These are phyloP conservation scores for Hylaea fasciaria DNA, from an alignment of 2,888 invertebrate species.

Conservation along the genomic window DNA sequence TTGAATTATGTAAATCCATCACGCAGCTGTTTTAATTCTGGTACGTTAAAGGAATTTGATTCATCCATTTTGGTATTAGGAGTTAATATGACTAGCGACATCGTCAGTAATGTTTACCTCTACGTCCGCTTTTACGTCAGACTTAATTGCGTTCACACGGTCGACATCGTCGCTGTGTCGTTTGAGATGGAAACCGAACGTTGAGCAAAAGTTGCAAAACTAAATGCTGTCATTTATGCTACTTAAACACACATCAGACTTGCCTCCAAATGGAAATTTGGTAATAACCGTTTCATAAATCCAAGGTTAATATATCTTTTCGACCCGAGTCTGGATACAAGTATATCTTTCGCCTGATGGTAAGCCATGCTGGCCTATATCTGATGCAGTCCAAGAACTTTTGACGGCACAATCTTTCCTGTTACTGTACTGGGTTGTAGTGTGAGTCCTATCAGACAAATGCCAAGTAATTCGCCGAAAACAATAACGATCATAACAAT, in stretches of 20 bases:
- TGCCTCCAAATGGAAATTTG: constrained; percentile 13
- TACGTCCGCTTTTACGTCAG: constrained; percentile 60
- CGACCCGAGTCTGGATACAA: background rate
- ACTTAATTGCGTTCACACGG: constrained; percentile 66
- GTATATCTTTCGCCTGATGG: background rate
- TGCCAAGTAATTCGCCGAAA: too few relatives aligned
- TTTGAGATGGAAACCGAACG: constrained; percentile 64
- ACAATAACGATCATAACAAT: too few relatives aligned
- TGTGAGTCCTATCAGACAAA: too few relatives aligned
- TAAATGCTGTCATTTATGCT: constrained; percentile 35
- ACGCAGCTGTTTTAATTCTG: background rate
- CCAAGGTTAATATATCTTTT: background rate
- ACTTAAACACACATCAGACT: constrained; percentile 23
- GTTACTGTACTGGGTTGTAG: too few relatives aligned
- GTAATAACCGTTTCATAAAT: constrained; percentile 1
- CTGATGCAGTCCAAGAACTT: too few relatives aligned
- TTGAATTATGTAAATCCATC: constrained; percentile 11
- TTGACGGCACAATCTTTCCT: too few relatives aligned
- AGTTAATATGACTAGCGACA: constrained; percentile 29
- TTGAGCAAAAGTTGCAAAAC: constrained; percentile 68
- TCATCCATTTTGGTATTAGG: constrained; percentile 39
- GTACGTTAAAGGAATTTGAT: constrained; percentile 33
- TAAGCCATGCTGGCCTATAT: too few relatives aligned
- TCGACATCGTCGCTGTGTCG: constrained; percentile 56
- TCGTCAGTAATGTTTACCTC: constrained; percentile 28